Percentiles rank a stretch among this genome's conserved stretches.
These are phyloP conservation scores for Glyptemys insculpta DNA, from an alignment of 2,797 vertebrate species.

Conservation along the genomic window DNA sequence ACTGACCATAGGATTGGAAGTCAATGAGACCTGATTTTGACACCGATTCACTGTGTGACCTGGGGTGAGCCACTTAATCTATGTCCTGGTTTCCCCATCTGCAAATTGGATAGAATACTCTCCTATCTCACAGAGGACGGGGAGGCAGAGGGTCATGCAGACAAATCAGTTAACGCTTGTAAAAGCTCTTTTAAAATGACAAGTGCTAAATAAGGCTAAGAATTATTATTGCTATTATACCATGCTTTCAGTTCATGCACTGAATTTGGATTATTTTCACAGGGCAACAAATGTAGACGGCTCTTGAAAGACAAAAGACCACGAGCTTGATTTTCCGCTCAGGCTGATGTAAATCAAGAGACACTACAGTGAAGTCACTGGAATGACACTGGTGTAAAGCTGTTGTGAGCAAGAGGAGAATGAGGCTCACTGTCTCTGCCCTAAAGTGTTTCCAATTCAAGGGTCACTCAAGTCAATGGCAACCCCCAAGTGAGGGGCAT, in stretches of 20 bases:
- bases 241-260: not conserved
- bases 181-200: conserved; percentile 57
- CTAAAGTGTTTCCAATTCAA: not conserved
- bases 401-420: not conserved
- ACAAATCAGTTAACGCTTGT: conserved; percentile 73
- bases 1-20: conserved; percentile 6
- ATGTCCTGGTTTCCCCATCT: not conserved
- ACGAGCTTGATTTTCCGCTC: not conserved
- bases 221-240: conserved; percentile 59
- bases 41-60: not conserved
- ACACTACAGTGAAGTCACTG: not conserved
- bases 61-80: not conserved
- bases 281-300: not conserved
- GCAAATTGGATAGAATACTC: conserved; percentile 39
- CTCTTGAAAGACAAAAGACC: conserved; percentile 5
- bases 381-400: not conserved
- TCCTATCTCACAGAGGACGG: not conserved
- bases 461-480: not conserved
- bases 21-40: not conserved
- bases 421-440: not conserved
- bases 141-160: conserved; percentile 5
- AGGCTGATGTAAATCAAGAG: not conserved
- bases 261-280: conserved; percentile 25
- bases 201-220: conserved; percentile 53
- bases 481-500: not conserved